Conservation (phyloP, 2,888 invertebrate species). For the Aphodius granarius region DNA sequence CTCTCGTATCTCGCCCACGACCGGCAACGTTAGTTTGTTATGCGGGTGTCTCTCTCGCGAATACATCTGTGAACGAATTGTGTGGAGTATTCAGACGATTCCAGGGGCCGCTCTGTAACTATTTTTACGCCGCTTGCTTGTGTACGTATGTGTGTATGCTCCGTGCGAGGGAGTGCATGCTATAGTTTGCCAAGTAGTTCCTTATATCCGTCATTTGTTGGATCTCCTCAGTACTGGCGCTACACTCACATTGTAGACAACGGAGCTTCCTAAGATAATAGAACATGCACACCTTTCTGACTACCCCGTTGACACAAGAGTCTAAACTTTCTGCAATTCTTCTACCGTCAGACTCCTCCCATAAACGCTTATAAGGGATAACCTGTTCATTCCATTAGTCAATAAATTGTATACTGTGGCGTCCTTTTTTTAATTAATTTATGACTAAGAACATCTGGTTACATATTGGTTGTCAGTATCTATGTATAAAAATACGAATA, state of each 20-base stretch:
- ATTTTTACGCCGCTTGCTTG: conserved; percentile 11
- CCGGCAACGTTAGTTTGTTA: not conserved
- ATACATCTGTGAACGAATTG: not conserved
- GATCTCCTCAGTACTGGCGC: not conserved
- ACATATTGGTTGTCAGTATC: too few species aligned
- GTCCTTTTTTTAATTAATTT: too few species aligned
- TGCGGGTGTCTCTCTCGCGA: not conserved
- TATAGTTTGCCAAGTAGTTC: conserved; percentile 1
- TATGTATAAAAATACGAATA: too few species aligned
- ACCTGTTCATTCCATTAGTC: too few species aligned
- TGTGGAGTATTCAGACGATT: conserved; percentile 10
- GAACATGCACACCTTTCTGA: not conserved
- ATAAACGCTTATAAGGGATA: too few species aligned
- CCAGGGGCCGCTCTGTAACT: conserved; percentile 19
- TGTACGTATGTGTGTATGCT: conserved; percentile 2
- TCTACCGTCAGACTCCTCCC: too few species aligned
- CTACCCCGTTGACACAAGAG: not conserved
- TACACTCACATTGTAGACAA: not conserved
- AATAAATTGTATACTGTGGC: too few species aligned
- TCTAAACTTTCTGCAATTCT: too few species aligned
- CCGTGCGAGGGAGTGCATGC: conserved; percentile 6
- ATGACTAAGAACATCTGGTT: too few species aligned
- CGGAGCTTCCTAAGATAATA: not conserved
- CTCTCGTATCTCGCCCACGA: not conserved
- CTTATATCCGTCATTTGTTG: not conserved